These are phyloP conservation scores for Rhadinocentrus ornatus DNA, from an alignment of 2,797 vertebrate genomes.

Conservation along the genomic window DNA sequence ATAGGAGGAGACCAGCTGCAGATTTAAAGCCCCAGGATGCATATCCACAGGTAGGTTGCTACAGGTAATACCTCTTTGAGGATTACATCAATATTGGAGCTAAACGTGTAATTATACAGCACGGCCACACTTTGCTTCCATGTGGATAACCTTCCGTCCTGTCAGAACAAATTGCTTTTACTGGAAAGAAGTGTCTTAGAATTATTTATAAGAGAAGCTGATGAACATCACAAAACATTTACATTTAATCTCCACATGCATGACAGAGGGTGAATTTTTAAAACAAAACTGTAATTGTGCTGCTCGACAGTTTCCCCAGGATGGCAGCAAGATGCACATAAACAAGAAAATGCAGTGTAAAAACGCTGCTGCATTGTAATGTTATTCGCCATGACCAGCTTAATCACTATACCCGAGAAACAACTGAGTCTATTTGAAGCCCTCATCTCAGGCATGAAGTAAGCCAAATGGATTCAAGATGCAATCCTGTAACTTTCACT, in stretches of 20 bases:
- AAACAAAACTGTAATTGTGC: conserved; percentile 46
- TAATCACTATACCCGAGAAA: conserved; percentile 54
- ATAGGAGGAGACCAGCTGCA: conserved; percentile 59
- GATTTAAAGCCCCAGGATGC: conserved; percentile 69
- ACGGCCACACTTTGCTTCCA: conserved; percentile 49
- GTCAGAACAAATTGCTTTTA: conserved; percentile 49
- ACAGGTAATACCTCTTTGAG: conserved; percentile 66
- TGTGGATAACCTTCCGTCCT: conserved; percentile 68
- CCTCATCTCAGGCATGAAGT: conserved; percentile 66
- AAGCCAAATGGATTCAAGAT: conserved; percentile 70
- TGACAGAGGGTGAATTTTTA: conserved; percentile 33
- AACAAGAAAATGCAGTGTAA: conserved; percentile 44
- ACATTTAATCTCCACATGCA: conserved; percentile 47
- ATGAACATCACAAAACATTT: conserved; percentile 49
- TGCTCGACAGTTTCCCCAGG: conserved; percentile 11
- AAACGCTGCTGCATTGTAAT: conserved; percentile 37
- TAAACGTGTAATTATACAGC: conserved; percentile 75
- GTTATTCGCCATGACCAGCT: conserved; percentile 45
- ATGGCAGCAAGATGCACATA: conserved; percentile 1
- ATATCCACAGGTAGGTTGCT: conserved; percentile 66
- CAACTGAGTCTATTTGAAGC: conserved; percentile 57
- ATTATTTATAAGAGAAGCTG: conserved; percentile 53
- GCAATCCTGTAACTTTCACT: conserved; percentile 71
- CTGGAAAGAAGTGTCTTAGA: conserved; percentile 26
- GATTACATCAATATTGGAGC: conserved; percentile 74